Base-by-base conservation (phyloP, 2,113 vertebrate species). In the Oceanites oceanicus region DNA sequence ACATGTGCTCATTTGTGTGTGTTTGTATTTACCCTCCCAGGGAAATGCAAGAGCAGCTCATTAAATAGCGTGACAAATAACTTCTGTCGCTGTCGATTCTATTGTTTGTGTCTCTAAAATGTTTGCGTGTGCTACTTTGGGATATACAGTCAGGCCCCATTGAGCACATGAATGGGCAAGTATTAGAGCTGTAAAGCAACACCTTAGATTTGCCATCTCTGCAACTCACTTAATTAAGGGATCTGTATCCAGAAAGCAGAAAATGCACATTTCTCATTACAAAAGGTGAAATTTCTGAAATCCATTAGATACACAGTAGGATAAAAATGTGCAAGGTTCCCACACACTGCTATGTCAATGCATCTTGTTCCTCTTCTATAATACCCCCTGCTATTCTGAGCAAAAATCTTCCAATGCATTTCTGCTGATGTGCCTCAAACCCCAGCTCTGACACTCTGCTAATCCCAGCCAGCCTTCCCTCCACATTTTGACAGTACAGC, bases 181-280 rank as follows among this genome's bases (percentile, higher is more conserved):
- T 25, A 74, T 42, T 88, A 92, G 58, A 89, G 94, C 95, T 92
- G 86, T 83, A 88, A 95, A 97, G 80, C 93, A 97, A 84, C 67
- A 87, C 62, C 86, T 94, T 91, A 88, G 72, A 97, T 97, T 96
- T 92, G 96, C 81, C 62, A 75, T 94, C 89, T 95, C 94, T 96
- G 95, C 93, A 95, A 95, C 88, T 96, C 82, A 87, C 85, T 96
- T 93, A 97, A 97, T 96, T 95, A 94, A 95, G 81, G 75, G 77
- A 91, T 97, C 90, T 92, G 67, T 88, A 94, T 49, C 81, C 87
- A 79, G 91, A 92, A 93, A 94, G 80, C 95, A 95, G 75, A 94
- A 88, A 94, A 91, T 65, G 86, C 92, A 92, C 86, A 80, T 49
- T 93, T 93, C 84, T 97, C 83, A 86, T 89, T 83, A 92, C 93